Conservation (phyloP, 2,113 vertebrate species). For the Platysternon megacephalum region DNA sequence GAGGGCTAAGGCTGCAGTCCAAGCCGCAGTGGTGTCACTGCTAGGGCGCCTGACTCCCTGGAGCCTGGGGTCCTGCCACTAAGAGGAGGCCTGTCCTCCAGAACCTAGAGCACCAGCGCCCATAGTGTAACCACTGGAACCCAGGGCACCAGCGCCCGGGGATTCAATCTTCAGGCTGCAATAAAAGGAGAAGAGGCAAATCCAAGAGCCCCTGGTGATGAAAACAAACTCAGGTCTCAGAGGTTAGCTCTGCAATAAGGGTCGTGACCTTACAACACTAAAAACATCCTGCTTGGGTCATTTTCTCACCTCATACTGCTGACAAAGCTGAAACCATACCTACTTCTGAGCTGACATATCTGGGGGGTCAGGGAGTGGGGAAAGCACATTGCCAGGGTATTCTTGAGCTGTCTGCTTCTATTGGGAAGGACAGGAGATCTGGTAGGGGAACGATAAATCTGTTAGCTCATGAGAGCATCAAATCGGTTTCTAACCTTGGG, state of each 20-base stretch:
- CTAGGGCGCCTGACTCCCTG: not conserved
- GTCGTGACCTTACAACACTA: not conserved
- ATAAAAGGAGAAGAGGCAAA: not conserved
- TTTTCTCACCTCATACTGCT: not conserved
- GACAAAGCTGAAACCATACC: not conserved
- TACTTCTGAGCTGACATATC: not conserved
- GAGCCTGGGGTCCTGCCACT: not conserved
- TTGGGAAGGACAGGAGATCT: not conserved
- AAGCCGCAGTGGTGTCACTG: rapidly evolving
- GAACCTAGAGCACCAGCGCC: not conserved
- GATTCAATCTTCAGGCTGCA: not conserved
- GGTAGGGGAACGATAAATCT: too few species aligned
- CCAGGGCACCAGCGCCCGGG: too few species aligned
- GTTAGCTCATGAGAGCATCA: not conserved
- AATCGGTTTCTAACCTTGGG: not conserved
- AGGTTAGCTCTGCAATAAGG: not conserved
- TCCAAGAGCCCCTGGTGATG: not conserved
- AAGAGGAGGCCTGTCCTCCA: not conserved
- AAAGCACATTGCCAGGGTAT: not conserved
- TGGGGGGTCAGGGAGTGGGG: not conserved
- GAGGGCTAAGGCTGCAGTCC: conserved; percentile 21
- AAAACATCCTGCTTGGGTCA: not conserved
- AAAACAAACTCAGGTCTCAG: not conserved
- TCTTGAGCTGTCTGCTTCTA: too few species aligned
- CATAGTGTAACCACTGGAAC: not conserved